A percentile compares a stretch with the other conserved stretches of the same genome.
phyloP scores from a whole-genome alignment of 2,113 vertebrate genomes.

The Gnathonemus echidnorhynchus region DNA sequence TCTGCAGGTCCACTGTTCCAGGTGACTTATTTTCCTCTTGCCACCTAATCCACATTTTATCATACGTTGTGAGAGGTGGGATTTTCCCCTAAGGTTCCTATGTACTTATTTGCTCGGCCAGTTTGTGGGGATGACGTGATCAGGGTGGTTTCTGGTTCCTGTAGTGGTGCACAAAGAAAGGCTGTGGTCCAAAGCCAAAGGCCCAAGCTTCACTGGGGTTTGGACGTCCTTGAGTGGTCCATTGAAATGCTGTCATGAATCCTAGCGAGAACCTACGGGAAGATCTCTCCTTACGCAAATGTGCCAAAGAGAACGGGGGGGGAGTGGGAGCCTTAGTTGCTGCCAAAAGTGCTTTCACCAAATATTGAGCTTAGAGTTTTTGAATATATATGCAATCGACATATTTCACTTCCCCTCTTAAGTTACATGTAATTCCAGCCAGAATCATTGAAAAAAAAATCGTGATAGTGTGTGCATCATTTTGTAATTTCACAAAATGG shows the following conservation, averaged over 20 bases:
- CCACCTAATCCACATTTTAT: background rate
- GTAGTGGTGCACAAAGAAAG: background rate
- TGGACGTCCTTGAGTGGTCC: background rate
- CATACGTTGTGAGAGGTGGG: background rate
- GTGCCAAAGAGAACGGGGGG: background rate
- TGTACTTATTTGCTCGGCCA: background rate
- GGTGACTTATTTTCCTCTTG: background rate
- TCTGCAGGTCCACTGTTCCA: background rate
- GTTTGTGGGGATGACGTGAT: background rate
- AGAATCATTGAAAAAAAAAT: background rate
- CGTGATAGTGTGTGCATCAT: background rate
- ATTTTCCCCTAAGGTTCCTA: background rate
- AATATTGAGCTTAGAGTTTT: background rate
- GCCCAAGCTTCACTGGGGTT: background rate
- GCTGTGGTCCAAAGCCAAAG: background rate
- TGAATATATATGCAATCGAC: conserved; percentile 8
- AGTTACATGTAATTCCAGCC: background rate
- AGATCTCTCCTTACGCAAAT: background rate
- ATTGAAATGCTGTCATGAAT: background rate
- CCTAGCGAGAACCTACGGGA: background rate
- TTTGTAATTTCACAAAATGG: background rate
- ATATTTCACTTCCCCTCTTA: background rate
- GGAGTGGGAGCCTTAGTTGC: background rate
- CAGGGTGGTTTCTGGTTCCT: background rate
- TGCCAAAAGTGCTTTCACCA: conserved; percentile 4